Percentiles rank a stretch among this genome's conserved stretches.
Conservation (phyloP, 1,140 invertebrate species). For the Drosophila sulfurigaster region DNA sequence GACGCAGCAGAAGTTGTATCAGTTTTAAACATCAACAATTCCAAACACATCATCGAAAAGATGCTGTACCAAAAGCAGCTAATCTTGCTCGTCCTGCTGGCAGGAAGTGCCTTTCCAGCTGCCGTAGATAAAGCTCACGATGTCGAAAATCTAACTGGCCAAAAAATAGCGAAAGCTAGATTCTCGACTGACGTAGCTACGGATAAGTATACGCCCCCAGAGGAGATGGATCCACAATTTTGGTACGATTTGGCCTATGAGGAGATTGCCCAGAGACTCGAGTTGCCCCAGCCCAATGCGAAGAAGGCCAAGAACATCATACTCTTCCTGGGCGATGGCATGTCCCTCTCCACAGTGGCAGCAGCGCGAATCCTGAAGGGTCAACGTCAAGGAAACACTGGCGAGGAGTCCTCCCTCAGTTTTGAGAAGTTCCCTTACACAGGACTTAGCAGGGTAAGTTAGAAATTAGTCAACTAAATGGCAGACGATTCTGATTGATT, state of each 20-base stretch:
- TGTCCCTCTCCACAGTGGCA: constrained; percentile 90
- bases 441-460: constrained; percentile 88
- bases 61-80: constrained; percentile 22
- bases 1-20: not conserved
- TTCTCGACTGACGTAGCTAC: constrained; percentile 13
- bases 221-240: constrained; percentile 64
- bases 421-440: constrained; percentile 92
- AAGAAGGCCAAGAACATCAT: constrained; percentile 89
- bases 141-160: constrained; percentile 18
- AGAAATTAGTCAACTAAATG: not conserved
- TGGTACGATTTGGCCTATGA: constrained; percentile 67
- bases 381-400: constrained; percentile 86
- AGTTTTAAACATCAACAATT: constrained; percentile 11
- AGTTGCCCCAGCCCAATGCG: constrained; percentile 31
- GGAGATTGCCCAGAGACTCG: constrained; percentile 54
- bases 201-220: constrained; percentile 49
- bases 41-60: not conserved
- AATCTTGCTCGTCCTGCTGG: constrained; percentile 5
- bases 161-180: not conserved
- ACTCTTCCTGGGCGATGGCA: constrained; percentile 92
- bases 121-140: constrained; percentile 3
- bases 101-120: not conserved
- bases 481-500: not conserved
- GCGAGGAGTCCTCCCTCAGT: constrained; percentile 89
- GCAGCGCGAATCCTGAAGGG: constrained; percentile 89